These are phyloP conservation scores for Rutpela maculata DNA, from an alignment of 2,888 invertebrate species.

Conservation along the genomic window DNA sequence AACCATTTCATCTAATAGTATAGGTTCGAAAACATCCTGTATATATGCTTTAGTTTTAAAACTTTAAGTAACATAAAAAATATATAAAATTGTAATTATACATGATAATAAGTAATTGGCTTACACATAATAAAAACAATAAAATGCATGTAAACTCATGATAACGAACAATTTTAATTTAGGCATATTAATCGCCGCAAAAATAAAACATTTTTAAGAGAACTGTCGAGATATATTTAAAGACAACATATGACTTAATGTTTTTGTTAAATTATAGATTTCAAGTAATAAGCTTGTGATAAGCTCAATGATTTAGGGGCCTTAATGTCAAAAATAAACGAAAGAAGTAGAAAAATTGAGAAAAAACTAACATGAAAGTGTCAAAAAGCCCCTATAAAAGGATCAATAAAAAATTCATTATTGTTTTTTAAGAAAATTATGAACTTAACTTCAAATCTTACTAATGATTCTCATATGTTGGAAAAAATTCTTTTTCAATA, in stretches of 20 bases:
- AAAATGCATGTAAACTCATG: not conserved
- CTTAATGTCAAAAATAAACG: no score
- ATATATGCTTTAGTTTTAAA: not conserved
- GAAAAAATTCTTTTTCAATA: not conserved
- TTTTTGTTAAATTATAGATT: no score
- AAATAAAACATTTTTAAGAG: not conserved
- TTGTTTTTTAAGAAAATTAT: not conserved
- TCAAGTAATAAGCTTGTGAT: no score
- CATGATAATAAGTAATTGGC: not conserved
- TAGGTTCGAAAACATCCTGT: not conserved
- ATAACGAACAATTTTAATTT: not conserved
- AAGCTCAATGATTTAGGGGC: no score
- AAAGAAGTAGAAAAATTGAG: no score
- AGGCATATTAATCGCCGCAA: not conserved
- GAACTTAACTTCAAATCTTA: not conserved
- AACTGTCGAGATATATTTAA: not conserved
- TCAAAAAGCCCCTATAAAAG: no score
- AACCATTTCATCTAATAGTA: no score
- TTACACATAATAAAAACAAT: not conserved
- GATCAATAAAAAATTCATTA: no score
- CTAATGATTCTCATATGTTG: not conserved
- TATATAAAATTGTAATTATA: constrained; percentile 2
- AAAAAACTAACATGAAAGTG: no score
- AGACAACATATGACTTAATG: no score
- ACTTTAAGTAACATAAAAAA: constrained; percentile 10